A percentile compares a stretch with the other conserved stretches of the same genome.
Conservation (phyloP, 1,140 invertebrate species). For the Bactericera cockerelli region DNA sequence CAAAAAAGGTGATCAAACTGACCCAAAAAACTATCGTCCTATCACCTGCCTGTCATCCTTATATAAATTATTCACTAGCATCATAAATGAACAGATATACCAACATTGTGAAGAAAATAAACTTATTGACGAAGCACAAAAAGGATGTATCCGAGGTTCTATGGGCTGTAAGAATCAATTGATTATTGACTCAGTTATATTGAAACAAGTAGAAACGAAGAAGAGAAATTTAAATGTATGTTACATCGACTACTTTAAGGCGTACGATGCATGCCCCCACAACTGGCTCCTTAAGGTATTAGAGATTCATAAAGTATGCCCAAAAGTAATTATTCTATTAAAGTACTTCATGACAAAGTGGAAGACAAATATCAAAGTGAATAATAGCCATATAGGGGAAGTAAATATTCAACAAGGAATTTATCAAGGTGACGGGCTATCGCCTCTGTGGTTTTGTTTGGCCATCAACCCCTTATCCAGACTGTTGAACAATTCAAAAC, state of each 20-base stretch:
- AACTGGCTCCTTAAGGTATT: constrained; percentile 19
- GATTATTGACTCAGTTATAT: constrained; percentile 18
- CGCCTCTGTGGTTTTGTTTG: background rate
- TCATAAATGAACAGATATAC: constrained; percentile 4
- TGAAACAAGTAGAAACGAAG: constrained; percentile 6
- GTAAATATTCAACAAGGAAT: background rate
- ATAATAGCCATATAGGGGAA: background rate
- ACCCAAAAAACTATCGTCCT: constrained; percentile 7
- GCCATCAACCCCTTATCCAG: background rate
- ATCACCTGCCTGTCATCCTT: constrained; percentile 13
- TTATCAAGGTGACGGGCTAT: background rate
- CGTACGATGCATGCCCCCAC: constrained; percentile 18
- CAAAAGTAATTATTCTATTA: background rate
- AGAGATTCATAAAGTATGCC: constrained; percentile 16
- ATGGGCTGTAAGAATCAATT: constrained; percentile 22
- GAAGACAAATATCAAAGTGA: background rate
- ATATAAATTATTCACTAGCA: constrained; percentile 14
- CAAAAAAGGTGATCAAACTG: background rate
- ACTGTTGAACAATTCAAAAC: background rate
- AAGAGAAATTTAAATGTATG: constrained; percentile 5
- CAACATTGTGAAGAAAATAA: constrained; percentile 16
- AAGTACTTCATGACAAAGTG: constrained; percentile 1
- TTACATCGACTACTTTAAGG: constrained; percentile 20
- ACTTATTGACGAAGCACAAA: constrained; percentile 20
- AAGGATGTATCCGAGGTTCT: constrained; percentile 20